phyloP scores from a whole-genome alignment of 2,888 invertebrate species.

The Macrosiphum euphorbiae region DNA sequence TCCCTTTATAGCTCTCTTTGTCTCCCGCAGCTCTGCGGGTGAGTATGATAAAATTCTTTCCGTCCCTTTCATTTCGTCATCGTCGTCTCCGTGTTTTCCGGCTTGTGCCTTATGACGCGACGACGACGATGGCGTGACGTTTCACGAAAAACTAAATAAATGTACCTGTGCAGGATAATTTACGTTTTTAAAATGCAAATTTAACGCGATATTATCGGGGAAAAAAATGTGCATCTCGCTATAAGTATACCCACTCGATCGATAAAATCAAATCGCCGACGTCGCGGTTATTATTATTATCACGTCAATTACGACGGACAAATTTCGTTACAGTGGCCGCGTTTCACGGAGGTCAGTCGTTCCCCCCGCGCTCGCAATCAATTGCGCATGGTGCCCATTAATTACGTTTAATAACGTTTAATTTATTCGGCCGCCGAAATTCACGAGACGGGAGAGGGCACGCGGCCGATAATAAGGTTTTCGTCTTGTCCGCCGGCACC shows the following conservation, averaged over 20 bases:
- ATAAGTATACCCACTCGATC: not conserved
- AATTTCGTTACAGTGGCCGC: slow-evolving; percentile 49
- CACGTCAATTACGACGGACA: slow-evolving; percentile 49
- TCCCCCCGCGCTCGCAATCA: slow-evolving; percentile 23
- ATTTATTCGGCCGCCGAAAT: slow-evolving; percentile 54
- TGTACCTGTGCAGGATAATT: too few species aligned
- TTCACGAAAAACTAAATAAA: not conserved
- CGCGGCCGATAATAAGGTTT: slow-evolving; percentile 37
- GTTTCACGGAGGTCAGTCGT: slow-evolving; percentile 50
- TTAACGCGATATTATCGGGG: not conserved
- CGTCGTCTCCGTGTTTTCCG: not conserved
- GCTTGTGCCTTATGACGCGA: not conserved
- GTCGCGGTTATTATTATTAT: not conserved
- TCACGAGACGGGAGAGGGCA: slow-evolving; percentile 35
- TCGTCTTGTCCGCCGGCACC: not conserved
- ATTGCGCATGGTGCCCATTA: slow-evolving; percentile 59
- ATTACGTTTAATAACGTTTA: slow-evolving; percentile 61
- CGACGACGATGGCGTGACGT: not conserved
- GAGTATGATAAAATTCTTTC: slow-evolving; percentile 51
- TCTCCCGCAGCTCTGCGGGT: not conserved
- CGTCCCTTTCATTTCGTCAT: slow-evolving; percentile 14
- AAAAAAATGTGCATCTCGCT: not conserved
- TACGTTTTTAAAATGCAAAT: not conserved
- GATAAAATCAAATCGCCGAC: slow-evolving; percentile 25
- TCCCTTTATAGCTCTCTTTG: slow-evolving; percentile 59